Conservation (phyloP, 1,140 invertebrate genomes). For the Lerema accius region DNA sequence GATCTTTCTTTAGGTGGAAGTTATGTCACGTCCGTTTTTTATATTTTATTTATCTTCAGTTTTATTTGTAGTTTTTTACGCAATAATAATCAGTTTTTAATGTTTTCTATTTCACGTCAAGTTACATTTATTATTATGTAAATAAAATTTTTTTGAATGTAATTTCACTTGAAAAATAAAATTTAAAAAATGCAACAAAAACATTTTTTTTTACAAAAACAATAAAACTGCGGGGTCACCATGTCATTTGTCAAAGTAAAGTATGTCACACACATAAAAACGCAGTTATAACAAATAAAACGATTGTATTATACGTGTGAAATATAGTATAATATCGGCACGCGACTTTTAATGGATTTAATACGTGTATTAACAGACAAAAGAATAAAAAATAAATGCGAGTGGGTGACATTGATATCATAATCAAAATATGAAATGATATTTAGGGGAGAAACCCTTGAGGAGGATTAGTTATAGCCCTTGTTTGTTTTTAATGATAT, state of each 20-base stretch:
- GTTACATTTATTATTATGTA: too few relatives aligned
- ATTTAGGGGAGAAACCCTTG: conserved; percentile 53
- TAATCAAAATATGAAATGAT: conserved; percentile 81
- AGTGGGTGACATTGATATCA: conserved; percentile 76
- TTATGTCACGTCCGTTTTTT: too few relatives aligned
- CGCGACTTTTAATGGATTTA: conserved; percentile 78
- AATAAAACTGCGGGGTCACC: too few relatives aligned
- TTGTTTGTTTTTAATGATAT: conserved; percentile 70
- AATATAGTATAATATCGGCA: conserved; percentile 71
- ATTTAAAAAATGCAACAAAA: too few relatives aligned
- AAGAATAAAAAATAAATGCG: conserved; percentile 63
- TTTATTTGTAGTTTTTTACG: too few relatives aligned
- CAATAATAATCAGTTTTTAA: too few relatives aligned
- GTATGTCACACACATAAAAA: conserved; percentile 42
- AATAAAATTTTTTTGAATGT: too few relatives aligned
- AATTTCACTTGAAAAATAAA: too few relatives aligned
- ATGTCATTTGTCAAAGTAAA: conserved; percentile 24
- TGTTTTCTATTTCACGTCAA: too few relatives aligned
- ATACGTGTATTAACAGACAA: conserved; percentile 78
- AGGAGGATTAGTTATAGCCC: conserved; percentile 48
- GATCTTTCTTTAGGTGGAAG: too few relatives aligned
- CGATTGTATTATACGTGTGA: conserved; percentile 64
- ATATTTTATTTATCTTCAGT: too few relatives aligned
- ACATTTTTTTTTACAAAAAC: too few relatives aligned
- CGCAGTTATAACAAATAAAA: conserved; percentile 61